These are phyloP conservation scores for Sphinx pinastri DNA, from an alignment of 2,888 invertebrate species.

Conservation along the genomic window DNA sequence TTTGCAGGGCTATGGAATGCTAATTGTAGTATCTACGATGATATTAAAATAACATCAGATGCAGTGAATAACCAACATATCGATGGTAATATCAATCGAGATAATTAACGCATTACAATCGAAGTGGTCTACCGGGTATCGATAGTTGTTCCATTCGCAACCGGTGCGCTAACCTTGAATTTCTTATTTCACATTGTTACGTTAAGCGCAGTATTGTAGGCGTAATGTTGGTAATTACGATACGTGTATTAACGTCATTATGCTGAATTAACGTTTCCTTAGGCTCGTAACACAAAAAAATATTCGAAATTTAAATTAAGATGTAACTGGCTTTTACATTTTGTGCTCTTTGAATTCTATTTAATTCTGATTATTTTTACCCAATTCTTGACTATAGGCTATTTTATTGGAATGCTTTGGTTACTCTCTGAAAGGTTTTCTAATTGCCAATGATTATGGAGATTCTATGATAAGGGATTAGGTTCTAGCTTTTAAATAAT, in stretches of 20 bases:
- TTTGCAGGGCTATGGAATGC: too few relatives aligned
- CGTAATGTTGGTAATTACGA: slow-evolving; percentile 7
- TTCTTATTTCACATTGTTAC: slow-evolving; percentile 20
- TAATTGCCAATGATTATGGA: too few relatives aligned
- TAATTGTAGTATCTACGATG: too few relatives aligned
- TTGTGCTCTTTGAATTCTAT: too few relatives aligned
- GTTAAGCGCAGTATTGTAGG: slow-evolving; percentile 16
- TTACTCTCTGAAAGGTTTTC: too few relatives aligned
- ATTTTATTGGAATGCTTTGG: too few relatives aligned
- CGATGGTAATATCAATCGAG: neutral
- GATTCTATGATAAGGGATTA: too few relatives aligned
- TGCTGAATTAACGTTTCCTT: slow-evolving; percentile 4
- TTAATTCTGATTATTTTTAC: too few relatives aligned
- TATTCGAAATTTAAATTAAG: too few relatives aligned
- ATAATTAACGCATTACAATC: neutral
- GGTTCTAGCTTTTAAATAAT: too few relatives aligned
- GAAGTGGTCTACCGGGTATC: neutral
- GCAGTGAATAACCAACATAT: neutral
- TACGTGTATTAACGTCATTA: slow-evolving; percentile 7
- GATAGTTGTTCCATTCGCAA: slow-evolving; percentile 14
- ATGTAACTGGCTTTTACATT: too few relatives aligned
- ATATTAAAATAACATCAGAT: neutral
- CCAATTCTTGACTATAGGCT: too few relatives aligned
- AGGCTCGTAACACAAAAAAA: neutral
- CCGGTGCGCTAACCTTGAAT: slow-evolving; percentile 4